A percentile compares a stretch with the other conserved stretches of the same genome.
Conservation (phyloP, 2,797 vertebrate species). For the Poecilia wingei region DNA sequence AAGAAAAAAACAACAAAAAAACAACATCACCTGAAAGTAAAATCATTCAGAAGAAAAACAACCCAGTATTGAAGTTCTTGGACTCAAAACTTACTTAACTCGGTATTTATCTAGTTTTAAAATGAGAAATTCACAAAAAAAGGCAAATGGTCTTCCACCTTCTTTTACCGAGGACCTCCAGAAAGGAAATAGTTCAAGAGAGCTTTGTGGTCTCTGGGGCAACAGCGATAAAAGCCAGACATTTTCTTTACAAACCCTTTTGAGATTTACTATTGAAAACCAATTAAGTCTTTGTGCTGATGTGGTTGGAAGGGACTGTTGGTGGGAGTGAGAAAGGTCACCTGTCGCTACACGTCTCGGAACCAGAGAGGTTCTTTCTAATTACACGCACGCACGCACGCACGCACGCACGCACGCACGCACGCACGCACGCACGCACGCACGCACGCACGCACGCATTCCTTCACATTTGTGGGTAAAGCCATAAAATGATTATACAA, state of each 20-base stretch:
- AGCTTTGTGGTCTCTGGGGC: slow-evolving; percentile 55
- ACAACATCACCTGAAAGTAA: slow-evolving; percentile 16
- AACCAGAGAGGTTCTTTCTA: slow-evolving; percentile 19
- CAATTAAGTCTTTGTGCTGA: slow-evolving; percentile 64
- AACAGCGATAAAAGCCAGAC: slow-evolving; percentile 49
- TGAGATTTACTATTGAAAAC: slow-evolving; percentile 76
- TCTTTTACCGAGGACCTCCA: slow-evolving; percentile 32
- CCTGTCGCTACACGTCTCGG: slow-evolving; percentile 45
- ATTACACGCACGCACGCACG: slow-evolving; percentile 8
- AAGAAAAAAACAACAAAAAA: slow-evolving; percentile 3
- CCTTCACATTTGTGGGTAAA: slow-evolving; percentile 10
- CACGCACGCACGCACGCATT: background rate
- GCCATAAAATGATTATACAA: slow-evolving; percentile 8
- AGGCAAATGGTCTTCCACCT: background rate
- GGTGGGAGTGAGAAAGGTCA: slow-evolving; percentile 66
- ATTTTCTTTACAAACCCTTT: slow-evolving; percentile 52
- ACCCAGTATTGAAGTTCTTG: background rate
- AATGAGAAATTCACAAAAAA: slow-evolving; percentile 18
- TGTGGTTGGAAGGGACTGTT: slow-evolving; percentile 47
- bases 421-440: background rate
- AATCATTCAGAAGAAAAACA: slow-evolving; percentile 35
- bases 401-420: background rate
- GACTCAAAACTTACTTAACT: slow-evolving; percentile 3
- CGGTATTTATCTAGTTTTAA: slow-evolving; percentile 17
- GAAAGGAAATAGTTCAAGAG: slow-evolving; percentile 50